Evolutionary conservation across 2,797 vertebrate genomes (phyloP).

Genomic region (Brachyalestes nurse): DNA sequence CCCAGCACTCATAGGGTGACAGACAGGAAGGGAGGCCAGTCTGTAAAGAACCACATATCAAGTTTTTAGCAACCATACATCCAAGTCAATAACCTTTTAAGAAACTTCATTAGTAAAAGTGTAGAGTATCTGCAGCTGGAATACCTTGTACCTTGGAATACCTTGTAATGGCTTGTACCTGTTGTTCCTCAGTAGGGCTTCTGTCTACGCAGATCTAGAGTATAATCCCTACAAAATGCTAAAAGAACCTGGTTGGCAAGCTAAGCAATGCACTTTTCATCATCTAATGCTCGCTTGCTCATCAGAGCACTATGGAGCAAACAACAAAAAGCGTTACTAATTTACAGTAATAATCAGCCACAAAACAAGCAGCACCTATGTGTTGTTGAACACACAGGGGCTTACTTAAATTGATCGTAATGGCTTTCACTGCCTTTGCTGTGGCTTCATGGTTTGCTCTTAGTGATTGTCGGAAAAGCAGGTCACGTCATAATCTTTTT

Average conservation of each 20-base stretch:
- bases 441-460: slow-evolving; percentile 56
- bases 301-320: slow-evolving; percentile 55
- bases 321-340: slow-evolving; percentile 56
- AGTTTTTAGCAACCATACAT: too few relatives aligned
- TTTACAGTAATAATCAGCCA: slow-evolving; percentile 67
- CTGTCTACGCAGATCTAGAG: slow-evolving; percentile 58
- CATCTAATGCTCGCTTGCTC: slow-evolving; percentile 43
- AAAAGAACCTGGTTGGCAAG: slow-evolving; percentile 54
- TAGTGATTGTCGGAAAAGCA: slow-evolving; percentile 65
- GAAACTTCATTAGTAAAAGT: too few relatives aligned
- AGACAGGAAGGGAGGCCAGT: too few relatives aligned
- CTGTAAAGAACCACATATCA: too few relatives aligned
- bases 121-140: not conserved
- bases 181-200: slow-evolving; percentile 62
- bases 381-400: slow-evolving; percentile 60
- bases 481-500: slow-evolving; percentile 70
- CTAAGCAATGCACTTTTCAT: slow-evolving; percentile 51
- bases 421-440: slow-evolving; percentile 62
- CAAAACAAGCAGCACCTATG: slow-evolving; percentile 60
- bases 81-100: too few relatives aligned
- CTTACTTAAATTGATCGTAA: slow-evolving; percentile 69
- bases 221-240: slow-evolving; percentile 64
- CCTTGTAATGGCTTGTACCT: slow-evolving; percentile 65
- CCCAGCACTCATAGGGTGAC: too few relatives aligned
- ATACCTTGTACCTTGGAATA: too few relatives aligned